Base-by-base conservation (phyloP, 92 coral and sea anemone genomes). In the Porites evermanni region DNA sequence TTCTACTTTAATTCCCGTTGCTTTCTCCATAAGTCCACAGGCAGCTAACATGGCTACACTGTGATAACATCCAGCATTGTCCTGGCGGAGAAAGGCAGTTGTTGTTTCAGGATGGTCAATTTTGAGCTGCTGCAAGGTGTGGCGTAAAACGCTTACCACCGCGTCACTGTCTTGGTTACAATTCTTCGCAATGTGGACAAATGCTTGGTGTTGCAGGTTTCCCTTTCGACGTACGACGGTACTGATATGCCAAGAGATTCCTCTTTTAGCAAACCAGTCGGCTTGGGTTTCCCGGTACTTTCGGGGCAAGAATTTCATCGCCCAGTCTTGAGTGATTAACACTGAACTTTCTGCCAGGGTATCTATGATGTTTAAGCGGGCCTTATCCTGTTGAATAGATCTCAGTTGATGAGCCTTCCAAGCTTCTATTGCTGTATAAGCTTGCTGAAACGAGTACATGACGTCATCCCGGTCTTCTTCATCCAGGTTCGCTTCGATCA, bases 381-480 rank as follows among this genome's bases (percentile, higher is more conserved):
- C 29, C 29, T 26, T 26, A 26, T 26, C 16, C 72, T 84, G 88
- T 20, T 77, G 78, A 47, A 76, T 71, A 14, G 73, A 73, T 20
- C 88, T 84, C 75, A 84, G 47, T 56, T 75, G 82, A 26, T 84
- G 88, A 54, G 88, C 88, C 64, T 76, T 84, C 88, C 83, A 76
- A 24, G 88, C 38, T 8, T 63, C 38, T 14, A 84, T 75, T 11
- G 88, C 82, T 20, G 38, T 44, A 63, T 20, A 38, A 14, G 69
- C 82, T 63, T 84, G 64, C 47, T 60, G 67, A 70, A 47, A 52
- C n/a, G 70, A 21, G 26, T 66, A 65, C 68, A 74, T 32, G 29
- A 32, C 82, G 47, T 84, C 82, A 26, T 26, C 29, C 61, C 63
- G 88, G 50, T 84, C 88, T 68, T 84, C 81, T 20, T 65, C 29